Conservation (phyloP, 2,888 invertebrate genomes). For the Hypolimnas misippus region DNA sequence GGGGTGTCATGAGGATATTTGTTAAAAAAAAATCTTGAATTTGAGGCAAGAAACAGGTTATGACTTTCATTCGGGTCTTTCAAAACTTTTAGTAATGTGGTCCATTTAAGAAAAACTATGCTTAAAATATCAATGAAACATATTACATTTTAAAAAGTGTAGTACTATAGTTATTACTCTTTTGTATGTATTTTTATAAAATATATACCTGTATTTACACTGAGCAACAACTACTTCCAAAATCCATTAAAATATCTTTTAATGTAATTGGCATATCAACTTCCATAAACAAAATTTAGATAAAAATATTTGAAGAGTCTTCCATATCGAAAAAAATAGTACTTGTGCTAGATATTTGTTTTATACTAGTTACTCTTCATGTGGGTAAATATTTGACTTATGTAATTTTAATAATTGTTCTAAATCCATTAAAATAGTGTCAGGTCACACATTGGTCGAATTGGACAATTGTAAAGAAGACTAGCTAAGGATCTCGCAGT, state of each 20-base stretch:
- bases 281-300: conserved; percentile 78
- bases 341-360: conserved; percentile 71
- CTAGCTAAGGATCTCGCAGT: too few species aligned
- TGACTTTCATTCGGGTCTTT: conserved; percentile 36
- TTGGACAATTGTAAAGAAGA: background rate
- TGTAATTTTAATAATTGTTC: conserved; percentile 40
- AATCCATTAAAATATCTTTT: conserved; percentile 61
- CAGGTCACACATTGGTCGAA: background rate
- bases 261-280: conserved; percentile 83
- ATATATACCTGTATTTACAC: conserved; percentile 81
- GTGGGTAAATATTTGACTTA: conserved; percentile 63
- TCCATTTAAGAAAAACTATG: conserved; percentile 68
- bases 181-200: conserved; percentile 83
- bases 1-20: conserved; percentile 53
- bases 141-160: conserved; percentile 71
- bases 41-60: conserved; percentile 43
- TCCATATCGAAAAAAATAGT: conserved; percentile 83
- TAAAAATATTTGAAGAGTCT: conserved; percentile 73
- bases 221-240: conserved; percentile 76
- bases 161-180: conserved; percentile 67
- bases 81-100: conserved; percentile 52
- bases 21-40: conserved; percentile 52
- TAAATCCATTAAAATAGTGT: conserved; percentile 2
- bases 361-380: conserved; percentile 58
- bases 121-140: conserved; percentile 80